Conservation (phyloP, 2,797 vertebrate genomes). For the Harpagifer antarcticus region DNA sequence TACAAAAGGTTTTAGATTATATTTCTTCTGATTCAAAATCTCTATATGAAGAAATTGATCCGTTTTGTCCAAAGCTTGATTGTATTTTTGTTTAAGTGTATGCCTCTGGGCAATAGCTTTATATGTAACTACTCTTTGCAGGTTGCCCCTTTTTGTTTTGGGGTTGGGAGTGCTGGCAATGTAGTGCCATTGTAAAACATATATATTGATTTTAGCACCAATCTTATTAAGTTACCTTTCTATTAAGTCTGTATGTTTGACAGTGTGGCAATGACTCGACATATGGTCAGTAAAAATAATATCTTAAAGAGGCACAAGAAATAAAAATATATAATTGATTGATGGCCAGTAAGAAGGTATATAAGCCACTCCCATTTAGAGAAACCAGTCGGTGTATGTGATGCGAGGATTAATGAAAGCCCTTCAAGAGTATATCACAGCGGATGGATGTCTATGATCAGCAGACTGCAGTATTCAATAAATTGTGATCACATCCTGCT, state of each 20-base stretch:
- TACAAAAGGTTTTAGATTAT: too few relatives aligned
- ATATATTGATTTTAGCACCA: neutral
- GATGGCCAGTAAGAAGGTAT: conserved; percentile 8
- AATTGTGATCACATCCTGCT: conserved; percentile 41
- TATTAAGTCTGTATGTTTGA: neutral
- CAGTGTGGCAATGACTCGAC: neutral
- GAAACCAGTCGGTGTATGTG: conserved; percentile 14
- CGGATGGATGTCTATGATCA: conserved; percentile 3
- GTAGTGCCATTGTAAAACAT: neutral
- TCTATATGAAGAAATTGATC: neutral
- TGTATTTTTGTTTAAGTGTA: too few relatives aligned
- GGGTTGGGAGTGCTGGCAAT: too few relatives aligned
- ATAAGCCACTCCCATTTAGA: conserved; percentile 14
- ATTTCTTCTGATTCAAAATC: neutral
- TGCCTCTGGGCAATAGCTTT: too few relatives aligned
- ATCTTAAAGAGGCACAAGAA: neutral
- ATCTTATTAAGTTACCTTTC: neutral
- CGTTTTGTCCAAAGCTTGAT: too few relatives aligned
- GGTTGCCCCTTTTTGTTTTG: too few relatives aligned
- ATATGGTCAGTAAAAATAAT: neutral
- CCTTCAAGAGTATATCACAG: neutral
- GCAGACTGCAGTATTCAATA: conserved; percentile 10
- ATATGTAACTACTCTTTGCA: too few relatives aligned
- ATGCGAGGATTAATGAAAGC: conserved; percentile 22
- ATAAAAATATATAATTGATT: conserved; percentile 12